Evolutionary conservation across 1,140 invertebrate genomes (phyloP).

Genomic region (Diabrotica virgifera): DNA sequence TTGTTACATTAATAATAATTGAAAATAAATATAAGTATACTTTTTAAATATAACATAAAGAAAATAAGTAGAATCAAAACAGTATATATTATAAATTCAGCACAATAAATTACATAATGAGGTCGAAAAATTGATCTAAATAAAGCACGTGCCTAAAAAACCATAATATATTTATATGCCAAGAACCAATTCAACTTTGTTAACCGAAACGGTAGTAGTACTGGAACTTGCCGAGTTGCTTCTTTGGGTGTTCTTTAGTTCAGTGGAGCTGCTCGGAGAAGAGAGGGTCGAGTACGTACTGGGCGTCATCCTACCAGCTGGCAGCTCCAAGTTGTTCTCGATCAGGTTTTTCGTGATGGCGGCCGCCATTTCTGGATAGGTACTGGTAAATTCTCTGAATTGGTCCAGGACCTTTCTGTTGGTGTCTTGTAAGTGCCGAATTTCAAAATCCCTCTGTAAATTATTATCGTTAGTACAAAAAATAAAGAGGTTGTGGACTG

Average conservation of each 20-base stretch:
- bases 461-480: constrained; percentile 10
- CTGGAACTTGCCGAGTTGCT: background rate
- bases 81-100: no score
- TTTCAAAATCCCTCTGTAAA: constrained; percentile 43
- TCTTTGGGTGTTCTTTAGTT: constrained; percentile 9
- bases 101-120: no score
- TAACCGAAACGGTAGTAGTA: constrained; percentile 4
- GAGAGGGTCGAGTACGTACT: constrained; percentile 8
- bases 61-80: no score
- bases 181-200: constrained; percentile 7
- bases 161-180: no score
- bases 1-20: no score
- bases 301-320: constrained; percentile 19
- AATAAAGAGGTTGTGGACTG: background rate
- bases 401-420: constrained; percentile 47
- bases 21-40: no score
- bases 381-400: constrained; percentile 43
- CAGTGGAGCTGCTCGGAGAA: background rate
- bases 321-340: constrained; percentile 33
- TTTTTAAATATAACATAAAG: no score
- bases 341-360: constrained; percentile 29
- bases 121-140: no score
- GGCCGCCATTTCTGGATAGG: constrained; percentile 39
- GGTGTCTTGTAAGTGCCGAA: constrained; percentile 38
- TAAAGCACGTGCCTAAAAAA: no score